Conservation (phyloP, 1,140 invertebrate species). For the Ceratosolen fusciceps region DNA sequence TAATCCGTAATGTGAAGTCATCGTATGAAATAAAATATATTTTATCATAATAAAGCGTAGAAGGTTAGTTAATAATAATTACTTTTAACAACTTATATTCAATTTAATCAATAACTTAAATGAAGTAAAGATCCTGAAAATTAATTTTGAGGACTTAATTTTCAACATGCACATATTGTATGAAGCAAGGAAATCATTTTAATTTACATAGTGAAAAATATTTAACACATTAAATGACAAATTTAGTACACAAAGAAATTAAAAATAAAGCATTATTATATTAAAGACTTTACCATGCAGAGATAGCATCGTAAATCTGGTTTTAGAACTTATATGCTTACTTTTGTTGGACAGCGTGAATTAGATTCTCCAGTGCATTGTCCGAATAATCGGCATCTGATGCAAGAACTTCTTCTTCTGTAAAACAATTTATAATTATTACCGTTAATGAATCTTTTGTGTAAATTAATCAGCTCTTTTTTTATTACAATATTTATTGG, state of each 20-base stretch:
- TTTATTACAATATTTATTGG: no score
- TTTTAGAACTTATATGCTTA: constrained; percentile 55
- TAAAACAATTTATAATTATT: constrained; percentile 46
- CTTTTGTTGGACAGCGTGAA: constrained; percentile 68
- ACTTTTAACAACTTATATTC: neutral
- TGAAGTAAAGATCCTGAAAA: neutral
- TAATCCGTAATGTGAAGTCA: no score
- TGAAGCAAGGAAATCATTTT: neutral
- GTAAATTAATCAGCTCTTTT: no score
- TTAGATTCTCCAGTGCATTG: constrained; percentile 64
- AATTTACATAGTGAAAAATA: neutral
- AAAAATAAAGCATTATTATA: neutral
- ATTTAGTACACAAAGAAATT: neutral
- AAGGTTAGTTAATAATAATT: no score
- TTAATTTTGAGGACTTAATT: neutral
- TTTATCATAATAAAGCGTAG: no score
- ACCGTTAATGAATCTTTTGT: neutral
- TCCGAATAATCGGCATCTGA: constrained; percentile 65
- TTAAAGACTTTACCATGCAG: neutral
- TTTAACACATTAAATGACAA: neutral
- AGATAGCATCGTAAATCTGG: neutral
- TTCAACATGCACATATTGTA: neutral
- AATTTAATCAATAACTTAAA: neutral
- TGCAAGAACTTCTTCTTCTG: constrained; percentile 60
- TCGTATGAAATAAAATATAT: no score